Evolutionary conservation across 37 sponge, comb jelly and placozoan genomes (phyloP).

Genomic region (Spongilla lacustris): DNA sequence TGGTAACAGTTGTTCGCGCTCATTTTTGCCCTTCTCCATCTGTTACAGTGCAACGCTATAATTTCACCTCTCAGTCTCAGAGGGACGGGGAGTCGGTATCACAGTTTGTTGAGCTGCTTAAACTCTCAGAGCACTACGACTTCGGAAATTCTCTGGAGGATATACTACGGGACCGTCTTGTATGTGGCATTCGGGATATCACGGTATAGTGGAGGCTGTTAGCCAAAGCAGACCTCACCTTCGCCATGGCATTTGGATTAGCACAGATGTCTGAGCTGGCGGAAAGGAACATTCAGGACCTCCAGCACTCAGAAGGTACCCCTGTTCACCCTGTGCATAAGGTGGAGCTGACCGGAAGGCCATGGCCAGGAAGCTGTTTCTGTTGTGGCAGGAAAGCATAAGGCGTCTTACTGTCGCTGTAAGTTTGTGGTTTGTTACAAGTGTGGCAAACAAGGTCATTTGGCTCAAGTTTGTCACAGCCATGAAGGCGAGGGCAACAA

Average conservation of each 20-base stretch:
- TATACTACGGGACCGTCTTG: conserved; percentile 31
- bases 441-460: conserved; percentile 5
- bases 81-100: conserved; percentile 11
- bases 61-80: conserved; percentile 10
- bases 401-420: neutral
- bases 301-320: neutral
- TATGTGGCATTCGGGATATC: conserved; percentile 5
- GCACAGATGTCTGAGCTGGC: neutral
- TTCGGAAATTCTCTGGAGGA: conserved; percentile 13
- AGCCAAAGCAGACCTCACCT: neutral
- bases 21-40: conserved; percentile 22
- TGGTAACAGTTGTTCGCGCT: conserved; percentile 6
- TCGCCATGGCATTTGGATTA: conserved; percentile 1
- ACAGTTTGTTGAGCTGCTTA: conserved; percentile 13
- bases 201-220: conserved; percentile 8
- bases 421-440: neutral
- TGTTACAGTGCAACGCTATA: conserved; percentile 12
- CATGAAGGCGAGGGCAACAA: neutral
- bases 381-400: conserved; percentile 6
- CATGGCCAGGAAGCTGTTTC: neutral
- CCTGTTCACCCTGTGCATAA: neutral
- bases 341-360: neutral
- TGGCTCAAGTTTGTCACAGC: conserved; percentile 3
- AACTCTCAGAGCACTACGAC: conserved; percentile 26
- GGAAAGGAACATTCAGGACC: neutral